phyloP scores from a whole-genome alignment of 2,888 invertebrate genomes.

The Pteria penguin region DNA sequence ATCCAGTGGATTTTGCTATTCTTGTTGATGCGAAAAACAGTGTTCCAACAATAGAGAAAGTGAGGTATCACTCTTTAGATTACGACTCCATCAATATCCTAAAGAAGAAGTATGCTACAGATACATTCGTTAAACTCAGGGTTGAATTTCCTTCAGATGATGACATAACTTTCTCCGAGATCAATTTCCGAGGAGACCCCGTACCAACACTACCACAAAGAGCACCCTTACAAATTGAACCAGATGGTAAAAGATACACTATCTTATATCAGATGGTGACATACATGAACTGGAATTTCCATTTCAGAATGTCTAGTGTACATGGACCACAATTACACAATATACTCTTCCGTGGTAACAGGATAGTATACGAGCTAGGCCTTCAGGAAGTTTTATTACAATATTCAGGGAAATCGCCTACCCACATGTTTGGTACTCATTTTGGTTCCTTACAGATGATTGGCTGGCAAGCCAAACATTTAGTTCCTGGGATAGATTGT shows the following conservation, averaged over 20 bases:
- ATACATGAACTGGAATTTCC: conserved; percentile 73
- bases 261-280: conserved; percentile 63
- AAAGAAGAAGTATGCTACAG: neutral
- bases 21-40: conserved; percentile 47
- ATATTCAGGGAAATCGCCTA: conserved; percentile 64
- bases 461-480: conserved; percentile 55
- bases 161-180: conserved; percentile 33
- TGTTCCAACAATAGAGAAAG: conserved; percentile 36
- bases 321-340: conserved; percentile 69
- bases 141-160: conserved; percentile 34
- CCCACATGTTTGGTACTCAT: conserved; percentile 55
- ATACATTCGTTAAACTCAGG: conserved; percentile 20
- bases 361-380: conserved; percentile 73
- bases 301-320: conserved; percentile 66
- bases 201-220: conserved; percentile 50
- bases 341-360: conserved; percentile 62
- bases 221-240: conserved; percentile 64
- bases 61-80: conserved; percentile 51
- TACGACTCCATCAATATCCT: conserved; percentile 48
- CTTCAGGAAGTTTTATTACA: conserved; percentile 70
- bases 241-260: conserved; percentile 71
- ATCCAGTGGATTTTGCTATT: conserved; percentile 62
- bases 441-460: conserved; percentile 63
- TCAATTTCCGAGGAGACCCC: conserved; percentile 45
- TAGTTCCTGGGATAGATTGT: conserved; percentile 73